Percentiles rank a stretch among this genome's conserved stretches.
phyloP scores from a whole-genome alignment of 2,797 vertebrate species.

The Phyllotis vaccarum region DNA sequence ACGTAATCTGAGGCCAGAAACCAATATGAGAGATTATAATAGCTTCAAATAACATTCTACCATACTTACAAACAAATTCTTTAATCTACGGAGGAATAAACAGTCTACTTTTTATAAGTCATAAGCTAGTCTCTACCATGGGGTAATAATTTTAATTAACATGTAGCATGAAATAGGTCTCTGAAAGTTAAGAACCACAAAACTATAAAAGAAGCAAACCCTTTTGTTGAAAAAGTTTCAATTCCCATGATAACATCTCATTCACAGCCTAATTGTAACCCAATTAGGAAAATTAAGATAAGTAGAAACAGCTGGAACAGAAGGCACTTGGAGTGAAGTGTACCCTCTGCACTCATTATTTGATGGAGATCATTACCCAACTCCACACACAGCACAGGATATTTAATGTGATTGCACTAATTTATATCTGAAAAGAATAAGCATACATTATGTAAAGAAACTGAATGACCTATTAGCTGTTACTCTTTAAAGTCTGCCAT shows the following conservation, averaged over 20 bases:
- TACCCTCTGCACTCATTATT: slow-evolving; percentile 78
- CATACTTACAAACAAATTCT: slow-evolving; percentile 19
- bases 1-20: slow-evolving; percentile 12
- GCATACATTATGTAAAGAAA: slow-evolving; percentile 57
- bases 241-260: slow-evolving; percentile 77
- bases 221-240: slow-evolving; percentile 75
- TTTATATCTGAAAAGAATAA: slow-evolving; percentile 70
- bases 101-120: slow-evolving; percentile 7
- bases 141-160: slow-evolving; percentile 72
- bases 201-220: slow-evolving; percentile 79
- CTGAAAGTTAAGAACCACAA: slow-evolving; percentile 74
- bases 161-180: slow-evolving; percentile 62
- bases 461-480: slow-evolving; percentile 35
- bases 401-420: slow-evolving; percentile 73
- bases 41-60: slow-evolving; percentile 18
- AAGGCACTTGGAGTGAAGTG: slow-evolving; percentile 74
- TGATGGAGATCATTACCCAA: slow-evolving; percentile 78
- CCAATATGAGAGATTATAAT: not conserved
- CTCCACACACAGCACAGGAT: slow-evolving; percentile 64
- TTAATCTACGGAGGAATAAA: slow-evolving; percentile 5
- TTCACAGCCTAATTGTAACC: slow-evolving; percentile 80
- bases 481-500: slow-evolving; percentile 52
- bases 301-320: slow-evolving; percentile 84
- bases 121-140: slow-evolving; percentile 52
- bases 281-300: slow-evolving; percentile 83